These are phyloP conservation scores for Himantopus leucocephalus DNA, from an alignment of 2,113 vertebrate species.

Conservation along the genomic window DNA sequence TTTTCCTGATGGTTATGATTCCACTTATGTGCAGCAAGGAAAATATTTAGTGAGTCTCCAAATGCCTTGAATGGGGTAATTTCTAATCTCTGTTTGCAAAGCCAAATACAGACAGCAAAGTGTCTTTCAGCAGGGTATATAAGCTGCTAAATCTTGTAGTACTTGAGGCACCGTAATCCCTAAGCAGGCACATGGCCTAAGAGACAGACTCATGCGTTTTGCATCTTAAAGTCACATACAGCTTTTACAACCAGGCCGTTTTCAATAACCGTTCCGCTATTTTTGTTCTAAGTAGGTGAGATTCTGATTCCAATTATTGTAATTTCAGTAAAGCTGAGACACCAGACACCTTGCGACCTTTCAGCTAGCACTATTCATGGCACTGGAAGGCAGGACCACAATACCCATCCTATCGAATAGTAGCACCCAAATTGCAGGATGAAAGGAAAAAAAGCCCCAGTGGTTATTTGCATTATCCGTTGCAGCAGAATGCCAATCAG, in stretches of 20 bases:
- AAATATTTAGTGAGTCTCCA: neutral
- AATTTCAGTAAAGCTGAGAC: neutral
- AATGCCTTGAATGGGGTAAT: neutral
- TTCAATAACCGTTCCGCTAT: neutral
- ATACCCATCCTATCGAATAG: neutral
- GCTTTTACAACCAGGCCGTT: neutral
- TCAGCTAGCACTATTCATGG: neutral
- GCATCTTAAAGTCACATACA: neutral
- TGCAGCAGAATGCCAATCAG: neutral
- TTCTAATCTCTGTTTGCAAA: slow-evolving; percentile 1
- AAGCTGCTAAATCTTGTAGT: slow-evolving; percentile 44
- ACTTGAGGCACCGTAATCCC: slow-evolving; percentile 40
- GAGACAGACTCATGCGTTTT: neutral
- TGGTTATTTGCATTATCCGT: neutral
- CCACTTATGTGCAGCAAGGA: neutral
- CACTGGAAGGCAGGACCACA: neutral
- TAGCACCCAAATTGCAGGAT: neutral
- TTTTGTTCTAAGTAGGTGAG: neutral
- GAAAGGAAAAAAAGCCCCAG: neutral
- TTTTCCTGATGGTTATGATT: neutral
- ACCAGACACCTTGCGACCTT: neutral
- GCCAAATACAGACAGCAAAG: slow-evolving; percentile 7
- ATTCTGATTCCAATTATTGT: neutral
- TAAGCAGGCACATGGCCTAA: neutral
- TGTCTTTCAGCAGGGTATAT: neutral